Base-by-base conservation (phyloP, 37 sponge, comb jelly and placozoan genomes). In the Crambe crambe region DNA sequence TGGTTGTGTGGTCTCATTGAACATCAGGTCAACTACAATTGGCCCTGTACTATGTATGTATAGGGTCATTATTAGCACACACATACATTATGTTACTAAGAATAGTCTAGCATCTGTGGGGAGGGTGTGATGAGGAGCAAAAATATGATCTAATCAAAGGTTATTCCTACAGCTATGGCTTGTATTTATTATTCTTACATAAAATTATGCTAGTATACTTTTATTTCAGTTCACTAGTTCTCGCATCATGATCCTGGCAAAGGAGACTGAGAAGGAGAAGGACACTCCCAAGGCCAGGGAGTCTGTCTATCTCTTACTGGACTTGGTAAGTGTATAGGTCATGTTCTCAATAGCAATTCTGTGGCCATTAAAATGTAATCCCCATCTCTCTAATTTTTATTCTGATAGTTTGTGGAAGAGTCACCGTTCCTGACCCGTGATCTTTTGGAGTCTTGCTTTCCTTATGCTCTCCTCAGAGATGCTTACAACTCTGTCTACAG, bases 401-500 rank as follows among this genome's bases (percentile, higher is more conserved):
- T 20, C 42, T 77, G 35, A 1, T 64, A 92, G 89, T 63, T 80
- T 74, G 97, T 97, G 2, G 64, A 92, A 60, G 89, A 91, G 63
- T 90, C 91, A 31, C 90, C 89, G 59, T 97, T 89, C 78, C 64
- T 97, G 37, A 92, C 95, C 10, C 41, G 80, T 41, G 98, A 97
- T 60, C 78, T 87, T 79, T 73, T 97, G 60, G 97, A 97, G 76
- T 77, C 80, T 9, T 94, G 92, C 56, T 94, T 97, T 66, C 97
- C 97, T 1, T 97, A 93, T 73, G 86, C 94, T 59, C 85, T 97
- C 10, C 85, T 97, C 32, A 71, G 97, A 30, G 92, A 92, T 79
- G 84, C 94, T 5, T 93, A 91, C 87, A 90, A 87, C 56, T 68
- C 79, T 4, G 79, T 79, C 37, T 79, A 79, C 69, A 79, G 69